Conservation (phyloP, 2,113 vertebrate genomes). For the Rhinopomastus cyanomelas region DNA sequence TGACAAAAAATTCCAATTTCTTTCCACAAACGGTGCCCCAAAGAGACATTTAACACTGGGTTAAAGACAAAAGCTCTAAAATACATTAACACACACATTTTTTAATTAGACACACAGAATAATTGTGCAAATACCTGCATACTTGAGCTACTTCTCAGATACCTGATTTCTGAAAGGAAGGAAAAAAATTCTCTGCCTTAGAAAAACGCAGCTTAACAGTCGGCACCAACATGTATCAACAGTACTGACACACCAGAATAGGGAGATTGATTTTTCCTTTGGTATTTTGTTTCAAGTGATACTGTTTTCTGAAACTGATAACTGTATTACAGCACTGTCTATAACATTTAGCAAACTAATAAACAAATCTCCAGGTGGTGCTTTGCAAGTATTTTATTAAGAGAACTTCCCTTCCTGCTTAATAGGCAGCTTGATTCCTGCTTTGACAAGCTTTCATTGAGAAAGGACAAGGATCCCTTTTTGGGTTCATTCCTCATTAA, state of each 20-base stretch:
- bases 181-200: not conserved
- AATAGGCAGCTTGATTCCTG: slow-evolving; percentile 23
- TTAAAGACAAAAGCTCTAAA: not conserved
- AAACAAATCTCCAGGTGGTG: slow-evolving; percentile 26
- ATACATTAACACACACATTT: not conserved
- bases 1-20: not conserved
- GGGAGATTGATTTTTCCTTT: not conserved
- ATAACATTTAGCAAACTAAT: not conserved
- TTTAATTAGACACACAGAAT: not conserved
- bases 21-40: not conserved
- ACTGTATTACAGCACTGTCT: not conserved
- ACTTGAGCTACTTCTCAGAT: not conserved
- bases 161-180: not conserved
- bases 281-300: not conserved
- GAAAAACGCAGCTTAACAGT: not conserved
- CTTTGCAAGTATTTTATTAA: slow-evolving; percentile 12
- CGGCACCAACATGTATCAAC: not conserved
- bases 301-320: not conserved
- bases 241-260: not conserved
- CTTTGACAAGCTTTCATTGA: slow-evolving; percentile 22
- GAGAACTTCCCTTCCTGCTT: not conserved
- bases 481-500: slow-evolving; percentile 1
- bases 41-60: not conserved
- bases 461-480: slow-evolving; percentile 40
- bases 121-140: not conserved